Evolutionary conservation across 2,888 invertebrate species (phyloP), one percentile per base, ranked within the genome.

Genomic region (Eretmocerus hayati): DNA sequence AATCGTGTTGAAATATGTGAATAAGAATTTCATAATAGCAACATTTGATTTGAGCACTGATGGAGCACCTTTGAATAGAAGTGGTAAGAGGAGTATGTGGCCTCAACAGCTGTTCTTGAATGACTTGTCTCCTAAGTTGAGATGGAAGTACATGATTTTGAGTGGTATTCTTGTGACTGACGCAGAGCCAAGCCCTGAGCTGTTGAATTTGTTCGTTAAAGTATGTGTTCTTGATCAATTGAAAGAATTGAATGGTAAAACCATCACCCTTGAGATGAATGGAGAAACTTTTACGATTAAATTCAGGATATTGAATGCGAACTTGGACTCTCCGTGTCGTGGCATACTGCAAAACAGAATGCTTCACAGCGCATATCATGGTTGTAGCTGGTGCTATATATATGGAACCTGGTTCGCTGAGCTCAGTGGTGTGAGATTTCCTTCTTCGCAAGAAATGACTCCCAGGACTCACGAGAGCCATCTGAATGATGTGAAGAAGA

Each of bases 371-470:
- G 38, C 33, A 2, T 35, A 46, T 19, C 42, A 11, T 20, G 42
- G 42, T 5, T 50, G 46, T 35, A 43, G 40, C 36, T 51, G 51
- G 47, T 51, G 51, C 26, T 51, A 47, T 21, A 38, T 40, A 6
- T 11, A 18, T 21, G 51, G 44, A 6, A 30, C 42, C 30, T 41
- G 45, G 18, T 20, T 26, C 23, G 20, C 40, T 18, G 41, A 16
- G 8, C 20, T 30, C 6, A 3, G 16, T 35, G 35, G 35, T 35
- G 37, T 44, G 22, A 41, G 51, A 9, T 51, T 48, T 40, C 22
- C 33, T 4, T 21, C 16, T 5, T 32, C 39, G 32, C 19, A 32
- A 16, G 41, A 42, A 33, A n/a, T 38, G 4, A 30, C 41, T 11
- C 13, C 36, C 5, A n/a, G 44, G 20, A 46, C 42, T 13, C 23